phyloP scores from a whole-genome alignment of 2,113 vertebrate genomes.

The Salvator merianae region DNA sequence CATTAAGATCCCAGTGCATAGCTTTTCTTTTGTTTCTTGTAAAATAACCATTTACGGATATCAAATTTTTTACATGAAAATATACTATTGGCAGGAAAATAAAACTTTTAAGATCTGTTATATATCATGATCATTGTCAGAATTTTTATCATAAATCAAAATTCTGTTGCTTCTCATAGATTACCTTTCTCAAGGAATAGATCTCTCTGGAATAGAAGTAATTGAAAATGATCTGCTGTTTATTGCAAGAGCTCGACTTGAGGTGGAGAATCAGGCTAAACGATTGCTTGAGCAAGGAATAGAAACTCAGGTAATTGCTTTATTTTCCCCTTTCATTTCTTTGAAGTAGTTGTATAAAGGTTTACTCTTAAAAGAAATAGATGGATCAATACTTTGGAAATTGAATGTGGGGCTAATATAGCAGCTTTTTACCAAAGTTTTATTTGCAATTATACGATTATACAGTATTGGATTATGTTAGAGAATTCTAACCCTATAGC shows the following conservation, averaged over 20 bases:
- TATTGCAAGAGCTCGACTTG: conserved; percentile 93
- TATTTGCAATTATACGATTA: not conserved
- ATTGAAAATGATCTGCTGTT: conserved; percentile 96
- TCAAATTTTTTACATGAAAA: conserved; percentile 1
- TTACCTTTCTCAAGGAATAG: conserved; percentile 95
- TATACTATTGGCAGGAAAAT: not conserved
- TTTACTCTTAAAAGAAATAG: not conserved
- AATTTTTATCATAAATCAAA: conserved; percentile 31
- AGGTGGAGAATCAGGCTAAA: conserved; percentile 98
- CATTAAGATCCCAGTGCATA: conserved; percentile 2
- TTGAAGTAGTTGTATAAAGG: conserved; percentile 4
- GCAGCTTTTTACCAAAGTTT: not conserved
- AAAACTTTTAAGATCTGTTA: conserved; percentile 18
- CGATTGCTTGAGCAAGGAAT: conserved; percentile 94
- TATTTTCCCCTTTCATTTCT: conserved; percentile 14
- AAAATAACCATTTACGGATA: not conserved
- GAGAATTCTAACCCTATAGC: not conserved
- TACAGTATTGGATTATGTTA: not conserved
- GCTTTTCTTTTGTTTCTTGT: conserved; percentile 13
- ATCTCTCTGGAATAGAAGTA: conserved; percentile 95
- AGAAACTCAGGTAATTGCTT: conserved; percentile 89
- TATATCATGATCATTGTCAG: conserved; percentile 20
- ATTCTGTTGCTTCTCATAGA: conserved; percentile 76
- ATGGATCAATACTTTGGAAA: not conserved
- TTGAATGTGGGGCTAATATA: not conserved